phyloP scores from a whole-genome alignment of 2,888 invertebrate genomes.

The Dendrolimus pini region DNA sequence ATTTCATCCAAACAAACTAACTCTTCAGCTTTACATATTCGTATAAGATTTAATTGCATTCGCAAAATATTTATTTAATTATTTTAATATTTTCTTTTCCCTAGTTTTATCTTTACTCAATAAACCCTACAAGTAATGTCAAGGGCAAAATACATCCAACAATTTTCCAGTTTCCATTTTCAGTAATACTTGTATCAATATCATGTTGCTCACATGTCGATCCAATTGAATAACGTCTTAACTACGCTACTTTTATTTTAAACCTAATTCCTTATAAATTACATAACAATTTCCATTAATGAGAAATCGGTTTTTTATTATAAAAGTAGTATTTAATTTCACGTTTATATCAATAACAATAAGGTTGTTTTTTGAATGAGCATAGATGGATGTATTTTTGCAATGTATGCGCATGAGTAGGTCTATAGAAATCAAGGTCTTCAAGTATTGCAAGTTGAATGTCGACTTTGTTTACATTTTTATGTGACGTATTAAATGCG shows the following conservation, averaged over 20 bases:
- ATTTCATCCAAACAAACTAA: too few species aligned
- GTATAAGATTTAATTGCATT: too few species aligned
- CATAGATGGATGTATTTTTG: constrained; percentile 21
- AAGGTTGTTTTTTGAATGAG: constrained; percentile 21
- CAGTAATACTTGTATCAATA: constrained; percentile 62
- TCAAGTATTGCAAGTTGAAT: constrained; percentile 61
- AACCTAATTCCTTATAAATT: too few species aligned
- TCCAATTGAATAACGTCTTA: too few species aligned
- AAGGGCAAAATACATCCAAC: constrained; percentile 47
- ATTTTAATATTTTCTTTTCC: too few species aligned
- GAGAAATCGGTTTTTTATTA: too few species aligned
- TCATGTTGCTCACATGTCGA: not conserved
- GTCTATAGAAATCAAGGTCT: constrained; percentile 62
- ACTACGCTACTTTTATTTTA: too few species aligned
- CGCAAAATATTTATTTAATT: too few species aligned
- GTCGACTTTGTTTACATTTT: constrained; percentile 64
- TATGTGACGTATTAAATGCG: constrained; percentile 17
- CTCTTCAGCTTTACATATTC: too few species aligned
- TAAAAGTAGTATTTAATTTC: constrained; percentile 4
- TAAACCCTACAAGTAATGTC: constrained; percentile 41
- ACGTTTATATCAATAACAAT: constrained; percentile 11
- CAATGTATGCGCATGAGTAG: constrained; percentile 24
- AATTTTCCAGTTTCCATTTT: constrained; percentile 73
- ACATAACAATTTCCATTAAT: too few species aligned
- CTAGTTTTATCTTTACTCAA: too few species aligned